phyloP scores from a whole-genome alignment of 2,797 vertebrate species.

The Poecilia gillii region DNA sequence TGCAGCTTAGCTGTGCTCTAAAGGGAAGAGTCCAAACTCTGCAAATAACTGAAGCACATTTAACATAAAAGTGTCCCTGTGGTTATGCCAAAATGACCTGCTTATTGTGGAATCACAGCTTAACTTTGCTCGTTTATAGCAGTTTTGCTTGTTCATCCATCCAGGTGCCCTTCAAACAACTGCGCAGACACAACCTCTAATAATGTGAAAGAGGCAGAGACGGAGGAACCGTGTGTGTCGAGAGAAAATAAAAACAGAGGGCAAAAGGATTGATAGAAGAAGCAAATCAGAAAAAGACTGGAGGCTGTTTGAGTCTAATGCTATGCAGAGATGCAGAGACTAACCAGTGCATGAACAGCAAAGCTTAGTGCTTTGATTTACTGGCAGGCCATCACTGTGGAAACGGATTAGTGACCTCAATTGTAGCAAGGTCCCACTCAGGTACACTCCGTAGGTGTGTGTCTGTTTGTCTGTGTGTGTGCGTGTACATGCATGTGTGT shows the following conservation, averaged over 20 bases:
- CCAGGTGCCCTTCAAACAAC: background rate
- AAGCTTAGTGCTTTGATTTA: conserved; percentile 43
- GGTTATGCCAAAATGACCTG: background rate
- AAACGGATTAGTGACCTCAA: conserved; percentile 72
- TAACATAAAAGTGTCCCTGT: background rate
- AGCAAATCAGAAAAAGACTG: conserved; percentile 5
- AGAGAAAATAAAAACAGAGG: background rate
- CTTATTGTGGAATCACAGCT: background rate
- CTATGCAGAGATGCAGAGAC: conserved; percentile 35
- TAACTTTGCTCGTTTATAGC: background rate
- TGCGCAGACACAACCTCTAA: background rate
- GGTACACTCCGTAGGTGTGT: conserved; percentile 29
- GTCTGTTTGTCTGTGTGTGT: background rate
- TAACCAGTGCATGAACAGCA: conserved; percentile 46
- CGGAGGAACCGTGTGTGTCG: background rate
- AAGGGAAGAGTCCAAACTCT: background rate
- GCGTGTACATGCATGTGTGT: background rate
- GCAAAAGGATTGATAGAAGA: background rate
- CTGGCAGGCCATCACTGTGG: conserved; percentile 51
- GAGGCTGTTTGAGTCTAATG: conserved; percentile 1
- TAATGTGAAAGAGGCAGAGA: background rate
- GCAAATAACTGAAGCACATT: conserved; percentile 1
- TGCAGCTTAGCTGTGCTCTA: background rate
- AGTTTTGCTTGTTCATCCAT: background rate
- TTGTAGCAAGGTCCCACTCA: conserved; percentile 58